phyloP scores from a whole-genome alignment of 2,113 vertebrate species.

The Dasyprocta punctata region DNA sequence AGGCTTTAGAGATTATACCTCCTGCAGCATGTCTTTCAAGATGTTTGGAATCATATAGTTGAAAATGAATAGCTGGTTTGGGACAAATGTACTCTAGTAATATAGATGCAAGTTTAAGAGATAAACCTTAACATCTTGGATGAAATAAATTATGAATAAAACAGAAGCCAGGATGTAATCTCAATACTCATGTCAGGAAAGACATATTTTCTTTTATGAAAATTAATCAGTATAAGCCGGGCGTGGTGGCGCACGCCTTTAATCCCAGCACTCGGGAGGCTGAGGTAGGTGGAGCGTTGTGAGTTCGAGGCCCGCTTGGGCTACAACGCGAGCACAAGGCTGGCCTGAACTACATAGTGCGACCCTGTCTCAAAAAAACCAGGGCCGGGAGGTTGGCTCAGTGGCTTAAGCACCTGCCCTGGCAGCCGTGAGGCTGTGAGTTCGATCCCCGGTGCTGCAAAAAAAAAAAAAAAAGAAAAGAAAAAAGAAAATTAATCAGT shows the following conservation, averaged over 20 bases:
- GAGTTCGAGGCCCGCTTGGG: too few species aligned
- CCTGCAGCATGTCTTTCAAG: not conserved
- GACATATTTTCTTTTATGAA: not conserved
- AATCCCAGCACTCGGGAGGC: too few species aligned
- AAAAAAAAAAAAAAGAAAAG: too few species aligned
- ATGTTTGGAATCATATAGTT: not conserved
- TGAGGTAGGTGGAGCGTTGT: too few species aligned
- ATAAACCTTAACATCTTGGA: not conserved
- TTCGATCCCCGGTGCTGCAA: too few species aligned
- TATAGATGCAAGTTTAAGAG: not conserved
- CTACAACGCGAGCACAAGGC: too few species aligned
- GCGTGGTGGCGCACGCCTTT: too few species aligned
- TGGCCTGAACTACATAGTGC: too few species aligned
- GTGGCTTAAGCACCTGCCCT: too few species aligned
- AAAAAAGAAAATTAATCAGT: not conserved
- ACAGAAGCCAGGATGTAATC: not conserved
- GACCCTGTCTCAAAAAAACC: too few species aligned
- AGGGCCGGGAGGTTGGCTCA: too few species aligned
- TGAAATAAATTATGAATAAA: constrained; percentile 2
- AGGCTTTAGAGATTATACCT: not conserved
- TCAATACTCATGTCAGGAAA: not conserved
- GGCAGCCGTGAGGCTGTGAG: too few species aligned
- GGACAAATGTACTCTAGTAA: not conserved
- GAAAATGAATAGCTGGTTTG: not conserved
- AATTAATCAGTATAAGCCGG: not conserved